Evolutionary conservation across 2,797 vertebrate species (phyloP).

Genomic region (Tinamus major): DNA sequence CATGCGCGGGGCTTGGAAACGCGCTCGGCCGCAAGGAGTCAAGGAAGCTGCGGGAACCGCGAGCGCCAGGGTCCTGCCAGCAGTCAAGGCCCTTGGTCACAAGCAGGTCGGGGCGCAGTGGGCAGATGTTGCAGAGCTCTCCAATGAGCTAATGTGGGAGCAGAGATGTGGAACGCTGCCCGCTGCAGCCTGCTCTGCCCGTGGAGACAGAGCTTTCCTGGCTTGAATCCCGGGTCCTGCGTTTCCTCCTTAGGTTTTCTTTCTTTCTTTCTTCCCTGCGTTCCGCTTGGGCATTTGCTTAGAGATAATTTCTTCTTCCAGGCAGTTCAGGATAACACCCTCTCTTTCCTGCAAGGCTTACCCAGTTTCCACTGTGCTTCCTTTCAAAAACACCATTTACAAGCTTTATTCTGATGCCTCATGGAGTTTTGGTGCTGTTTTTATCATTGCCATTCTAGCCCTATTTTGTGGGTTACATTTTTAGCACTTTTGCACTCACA

Average conservation of each 20-base stretch:
- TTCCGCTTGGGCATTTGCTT: background rate
- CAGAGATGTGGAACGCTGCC: background rate
- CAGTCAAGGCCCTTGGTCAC: constrained; percentile 56
- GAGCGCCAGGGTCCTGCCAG: background rate
- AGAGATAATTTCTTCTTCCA: constrained; percentile 29
- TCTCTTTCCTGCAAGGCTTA: constrained; percentile 61
- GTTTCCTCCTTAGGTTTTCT: background rate
- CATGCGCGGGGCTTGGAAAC: constrained; percentile 16
- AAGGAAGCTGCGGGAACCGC: constrained; percentile 51
- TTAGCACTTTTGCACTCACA: constrained; percentile 29
- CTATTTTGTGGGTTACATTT: constrained; percentile 32
- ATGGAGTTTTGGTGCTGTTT: background rate
- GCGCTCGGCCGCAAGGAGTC: constrained; percentile 62
- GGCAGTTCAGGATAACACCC: constrained; percentile 11
- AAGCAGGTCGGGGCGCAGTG: background rate
- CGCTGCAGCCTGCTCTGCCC: background rate
- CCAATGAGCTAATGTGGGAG: background rate
- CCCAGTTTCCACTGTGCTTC: constrained; percentile 32
- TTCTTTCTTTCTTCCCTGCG: constrained; percentile 18
- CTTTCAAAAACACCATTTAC: constrained; percentile 49
- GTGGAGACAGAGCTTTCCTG: background rate
- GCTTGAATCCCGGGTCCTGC: background rate
- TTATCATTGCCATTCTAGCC: constrained; percentile 41
- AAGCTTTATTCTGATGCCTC: background rate
- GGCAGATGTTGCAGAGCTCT: background rate